Evolutionary conservation across 2,113 vertebrate genomes (phyloP).

Genomic region (Tympanuchus pallidicinctus): DNA sequence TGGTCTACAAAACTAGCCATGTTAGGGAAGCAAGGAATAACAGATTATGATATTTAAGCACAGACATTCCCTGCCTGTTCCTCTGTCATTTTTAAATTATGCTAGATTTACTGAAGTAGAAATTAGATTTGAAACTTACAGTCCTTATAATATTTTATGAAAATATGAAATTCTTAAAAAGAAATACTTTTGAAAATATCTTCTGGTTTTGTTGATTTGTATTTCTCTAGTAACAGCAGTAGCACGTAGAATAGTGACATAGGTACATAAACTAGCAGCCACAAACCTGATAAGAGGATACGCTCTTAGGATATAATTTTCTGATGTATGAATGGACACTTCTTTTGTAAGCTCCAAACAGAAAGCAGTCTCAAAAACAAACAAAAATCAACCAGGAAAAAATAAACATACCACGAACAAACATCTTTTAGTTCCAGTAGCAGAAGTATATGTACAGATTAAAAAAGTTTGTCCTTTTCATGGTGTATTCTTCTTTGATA

Average conservation of each 20-base stretch:
- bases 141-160: not conserved
- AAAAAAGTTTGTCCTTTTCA: constrained; percentile 35
- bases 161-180: not conserved
- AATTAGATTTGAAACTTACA: not conserved
- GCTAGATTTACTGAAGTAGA: not conserved
- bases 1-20: not conserved
- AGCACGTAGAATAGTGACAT: not conserved
- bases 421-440: not conserved
- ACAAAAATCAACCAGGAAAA: not conserved
- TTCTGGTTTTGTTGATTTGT: not conserved
- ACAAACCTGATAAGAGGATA: not conserved
- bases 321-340: not conserved
- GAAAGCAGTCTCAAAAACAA: not conserved
- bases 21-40: not conserved
- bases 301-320: not conserved
- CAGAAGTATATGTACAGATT: constrained; percentile 6
- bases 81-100: not conserved
- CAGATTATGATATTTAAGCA: not conserved
- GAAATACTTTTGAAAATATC: not conserved
- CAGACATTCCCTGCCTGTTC: not conserved
- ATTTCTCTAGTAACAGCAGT: not conserved
- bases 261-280: not conserved
- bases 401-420: not conserved
- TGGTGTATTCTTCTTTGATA: not conserved
- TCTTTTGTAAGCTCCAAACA: not conserved